Conservation (phyloP, 2,113 vertebrate species). For the Periophthalmus modestus region DNA sequence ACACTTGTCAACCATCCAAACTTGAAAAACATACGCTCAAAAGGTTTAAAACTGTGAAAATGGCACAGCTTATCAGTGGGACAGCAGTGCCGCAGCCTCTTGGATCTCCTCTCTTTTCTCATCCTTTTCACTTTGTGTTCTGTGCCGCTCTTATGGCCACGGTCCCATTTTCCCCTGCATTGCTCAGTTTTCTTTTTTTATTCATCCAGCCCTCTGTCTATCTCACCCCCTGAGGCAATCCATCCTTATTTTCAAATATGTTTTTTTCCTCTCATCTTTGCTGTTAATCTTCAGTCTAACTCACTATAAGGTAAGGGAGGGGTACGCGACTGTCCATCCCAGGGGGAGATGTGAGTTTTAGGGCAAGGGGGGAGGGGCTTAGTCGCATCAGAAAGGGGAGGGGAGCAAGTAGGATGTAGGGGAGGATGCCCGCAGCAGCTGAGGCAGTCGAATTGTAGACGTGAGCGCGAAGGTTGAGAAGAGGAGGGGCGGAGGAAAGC, state of each 20-base stretch:
- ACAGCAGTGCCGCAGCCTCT: constrained; percentile 55
- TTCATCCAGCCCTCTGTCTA: constrained; percentile 30
- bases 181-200: constrained; percentile 13
- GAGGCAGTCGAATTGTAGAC: constrained; percentile 63
- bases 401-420: constrained; percentile 42
- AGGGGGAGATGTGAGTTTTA: constrained; percentile 56
- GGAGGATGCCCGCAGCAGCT: constrained; percentile 67
- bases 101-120: constrained; percentile 33
- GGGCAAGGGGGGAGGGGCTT: constrained; percentile 58
- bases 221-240: constrained; percentile 22
- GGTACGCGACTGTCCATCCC: constrained; percentile 51
- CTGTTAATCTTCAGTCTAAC: constrained; percentile 34
- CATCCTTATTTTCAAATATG: constrained; percentile 49
- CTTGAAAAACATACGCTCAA: constrained; percentile 47
- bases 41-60: constrained; percentile 55
- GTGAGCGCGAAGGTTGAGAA: constrained; percentile 44
- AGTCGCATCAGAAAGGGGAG: constrained; percentile 47
- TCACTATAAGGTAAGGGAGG: constrained; percentile 54
- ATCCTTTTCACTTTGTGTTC: constrained; percentile 39
- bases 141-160: constrained; percentile 29
- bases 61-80: constrained; percentile 51
- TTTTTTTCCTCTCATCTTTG: constrained; percentile 22
- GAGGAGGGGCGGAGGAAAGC: constrained; percentile 34
- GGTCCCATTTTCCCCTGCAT: constrained; percentile 35
- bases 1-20: constrained; percentile 23